Conservation (phyloP, 2,113 vertebrate species). For the Microtus oregoni region DNA sequence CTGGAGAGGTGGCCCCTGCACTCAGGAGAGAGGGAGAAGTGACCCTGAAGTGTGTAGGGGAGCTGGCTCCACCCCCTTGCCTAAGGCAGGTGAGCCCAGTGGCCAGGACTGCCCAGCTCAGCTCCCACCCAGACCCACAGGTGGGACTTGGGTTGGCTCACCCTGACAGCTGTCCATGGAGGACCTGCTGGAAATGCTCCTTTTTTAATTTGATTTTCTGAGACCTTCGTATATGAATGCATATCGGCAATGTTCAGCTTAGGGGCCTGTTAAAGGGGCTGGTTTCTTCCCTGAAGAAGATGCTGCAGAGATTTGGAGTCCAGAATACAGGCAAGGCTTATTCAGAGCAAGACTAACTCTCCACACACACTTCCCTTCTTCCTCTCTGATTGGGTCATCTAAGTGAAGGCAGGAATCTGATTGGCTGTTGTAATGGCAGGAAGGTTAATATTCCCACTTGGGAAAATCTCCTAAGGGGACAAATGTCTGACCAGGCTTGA, state of each 20-base stretch:
- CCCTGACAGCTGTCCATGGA: neutral
- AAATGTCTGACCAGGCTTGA: neutral
- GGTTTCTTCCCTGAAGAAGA: neutral
- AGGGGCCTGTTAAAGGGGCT: neutral
- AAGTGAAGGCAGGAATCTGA: neutral
- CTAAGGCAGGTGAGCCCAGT: neutral
- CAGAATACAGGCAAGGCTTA: neutral
- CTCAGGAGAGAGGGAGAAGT: neutral
- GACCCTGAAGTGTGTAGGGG: neutral
- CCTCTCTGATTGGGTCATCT: neutral
- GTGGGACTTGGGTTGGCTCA: neutral
- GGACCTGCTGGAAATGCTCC: neutral
- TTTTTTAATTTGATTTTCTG: neutral
- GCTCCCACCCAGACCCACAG: neutral
- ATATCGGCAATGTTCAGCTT: neutral
- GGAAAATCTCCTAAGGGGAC: neutral
- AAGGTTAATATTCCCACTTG: neutral
- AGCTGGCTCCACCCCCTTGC: neutral
- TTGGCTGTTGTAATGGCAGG: neutral
- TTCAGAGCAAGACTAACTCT: neutral
- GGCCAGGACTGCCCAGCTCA: neutral
- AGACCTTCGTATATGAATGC: neutral
- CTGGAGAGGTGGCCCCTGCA: neutral
- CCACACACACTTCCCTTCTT: neutral
- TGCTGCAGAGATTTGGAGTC: neutral